Base-by-base conservation (phyloP, 2,797 vertebrate species). In the Xenentodon cancila region DNA sequence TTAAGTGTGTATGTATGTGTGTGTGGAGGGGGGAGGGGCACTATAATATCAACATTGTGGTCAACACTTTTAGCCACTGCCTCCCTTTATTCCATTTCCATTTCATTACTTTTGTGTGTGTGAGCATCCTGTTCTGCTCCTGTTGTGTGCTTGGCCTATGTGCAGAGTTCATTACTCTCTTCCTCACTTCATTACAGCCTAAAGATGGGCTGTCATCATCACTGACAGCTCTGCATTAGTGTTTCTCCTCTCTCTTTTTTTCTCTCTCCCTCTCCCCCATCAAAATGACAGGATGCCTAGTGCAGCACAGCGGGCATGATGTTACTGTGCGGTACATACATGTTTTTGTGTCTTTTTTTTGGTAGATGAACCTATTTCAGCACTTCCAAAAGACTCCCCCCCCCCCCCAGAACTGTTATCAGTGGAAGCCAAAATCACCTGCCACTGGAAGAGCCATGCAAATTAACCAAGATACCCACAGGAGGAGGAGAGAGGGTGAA, bases 181-280 rank as follows among this genome's bases (percentile, higher is more conserved):
- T 88, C 58, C 78, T 86, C 69, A 69, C 88, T 91, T 90, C 84
- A 89, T 92, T 92, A 88, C 87, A 80, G 84, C 68, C 74, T 90
- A 91, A 91, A 88, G 83, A 89, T 81, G 80, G 71, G 73, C 85
- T 90, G 87, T 89, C 90, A 87, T 89, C 80, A 81, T 64, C 56
- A 12, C 44, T 62, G 78, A 89, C 45, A 65, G 69, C 70, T 64
- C 32, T 59, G 57, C 80, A 69, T 82, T 86, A 77, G 56, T 22
- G 63, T 55, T 42, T 15, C 42, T 15, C 49, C 53, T 22, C 49
- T 16, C 51, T 11, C 17, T 32, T 3, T 25, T 1, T 18, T 7
- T 49, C 6, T 34, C 1, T 6, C 47, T 17, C 32, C 19, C 9
- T 19, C 1, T 17, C 7, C 49, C 7, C 22, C 27, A 13, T 32